Conservation (phyloP, 2,888 invertebrate genomes). For the Lutraria lutraria region DNA sequence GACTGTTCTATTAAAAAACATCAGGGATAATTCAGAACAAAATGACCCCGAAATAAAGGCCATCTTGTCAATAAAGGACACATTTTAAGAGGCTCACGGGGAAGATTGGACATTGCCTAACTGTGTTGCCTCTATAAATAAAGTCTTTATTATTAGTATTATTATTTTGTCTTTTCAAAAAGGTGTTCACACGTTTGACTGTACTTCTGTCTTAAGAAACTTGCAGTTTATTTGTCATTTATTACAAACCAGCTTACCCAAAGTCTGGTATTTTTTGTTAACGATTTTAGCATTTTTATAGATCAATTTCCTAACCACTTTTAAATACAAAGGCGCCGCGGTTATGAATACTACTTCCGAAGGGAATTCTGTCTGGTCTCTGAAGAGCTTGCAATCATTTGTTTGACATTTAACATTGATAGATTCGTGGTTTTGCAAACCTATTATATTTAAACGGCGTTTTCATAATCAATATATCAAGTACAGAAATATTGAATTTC, state of each 20-base stretch:
- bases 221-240: not conserved
- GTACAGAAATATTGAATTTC: not conserved
- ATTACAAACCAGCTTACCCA: not conserved
- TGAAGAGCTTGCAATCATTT: not conserved
- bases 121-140: too few species aligned
- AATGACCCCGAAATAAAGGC: too few species aligned
- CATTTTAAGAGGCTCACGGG: too few species aligned
- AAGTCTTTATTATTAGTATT: too few species aligned
- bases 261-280: not conserved
- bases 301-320: not conserved
- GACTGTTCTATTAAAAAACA: too few species aligned
- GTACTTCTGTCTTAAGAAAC: conserved; percentile 2
- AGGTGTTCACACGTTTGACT: too few species aligned
- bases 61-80: too few species aligned
- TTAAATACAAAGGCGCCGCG: not conserved
- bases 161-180: too few species aligned
- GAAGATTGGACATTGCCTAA: too few species aligned
- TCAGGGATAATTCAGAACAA: too few species aligned
- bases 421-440: not conserved
- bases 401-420: conserved; percentile 22
- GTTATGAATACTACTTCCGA: conserved; percentile 4
- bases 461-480: not conserved
- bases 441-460: conserved; percentile 3
- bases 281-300: not conserved
- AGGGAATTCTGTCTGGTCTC: not conserved